These are phyloP conservation scores for Petroica traversi DNA, from an alignment of 2,113 vertebrate species.

Conservation along the genomic window DNA sequence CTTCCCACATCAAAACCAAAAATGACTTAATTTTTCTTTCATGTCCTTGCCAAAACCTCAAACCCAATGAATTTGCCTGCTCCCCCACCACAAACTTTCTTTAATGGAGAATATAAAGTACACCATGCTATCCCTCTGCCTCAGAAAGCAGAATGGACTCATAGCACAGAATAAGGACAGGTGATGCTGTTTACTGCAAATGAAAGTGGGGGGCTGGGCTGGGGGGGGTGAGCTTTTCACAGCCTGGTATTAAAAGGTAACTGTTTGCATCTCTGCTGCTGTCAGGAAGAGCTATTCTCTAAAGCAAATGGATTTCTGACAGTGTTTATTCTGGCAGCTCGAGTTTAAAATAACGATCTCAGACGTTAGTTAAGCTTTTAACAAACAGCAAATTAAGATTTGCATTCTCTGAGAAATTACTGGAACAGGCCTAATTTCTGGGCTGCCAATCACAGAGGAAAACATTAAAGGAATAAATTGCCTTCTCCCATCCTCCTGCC, in stretches of 20 bases:
- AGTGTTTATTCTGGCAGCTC: constrained; percentile 34
- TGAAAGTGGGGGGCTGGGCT: not conserved
- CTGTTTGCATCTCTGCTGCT: constrained; percentile 23
- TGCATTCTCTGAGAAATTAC: constrained; percentile 30
- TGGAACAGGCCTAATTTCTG: constrained; percentile 21
- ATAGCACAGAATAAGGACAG: constrained; percentile 19
- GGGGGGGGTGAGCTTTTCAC: constrained; percentile 36
- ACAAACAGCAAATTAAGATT: constrained; percentile 54
- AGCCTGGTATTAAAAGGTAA: constrained; percentile 64
- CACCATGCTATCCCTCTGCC: not conserved
- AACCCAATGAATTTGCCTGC: not conserved
- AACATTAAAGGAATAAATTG: not conserved
- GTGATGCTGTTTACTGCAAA: constrained; percentile 39
- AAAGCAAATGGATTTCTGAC: constrained; percentile 66
- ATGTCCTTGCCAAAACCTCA: not conserved
- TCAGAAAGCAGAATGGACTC: constrained; percentile 47
- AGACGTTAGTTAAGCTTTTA: constrained; percentile 53
- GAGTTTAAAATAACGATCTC: constrained; percentile 48
- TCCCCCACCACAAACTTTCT: not conserved
- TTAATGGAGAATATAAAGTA: constrained; percentile 46
- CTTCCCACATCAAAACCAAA: constrained; percentile 60
- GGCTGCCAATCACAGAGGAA: constrained; percentile 16
- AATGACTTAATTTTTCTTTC: constrained; percentile 49
- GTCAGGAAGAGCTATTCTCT: constrained; percentile 59
- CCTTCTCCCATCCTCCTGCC: not conserved